These are phyloP conservation scores for Brachypodius melanocephalos DNA, from an alignment of 2,113 vertebrate genomes.

Conservation along the genomic window DNA sequence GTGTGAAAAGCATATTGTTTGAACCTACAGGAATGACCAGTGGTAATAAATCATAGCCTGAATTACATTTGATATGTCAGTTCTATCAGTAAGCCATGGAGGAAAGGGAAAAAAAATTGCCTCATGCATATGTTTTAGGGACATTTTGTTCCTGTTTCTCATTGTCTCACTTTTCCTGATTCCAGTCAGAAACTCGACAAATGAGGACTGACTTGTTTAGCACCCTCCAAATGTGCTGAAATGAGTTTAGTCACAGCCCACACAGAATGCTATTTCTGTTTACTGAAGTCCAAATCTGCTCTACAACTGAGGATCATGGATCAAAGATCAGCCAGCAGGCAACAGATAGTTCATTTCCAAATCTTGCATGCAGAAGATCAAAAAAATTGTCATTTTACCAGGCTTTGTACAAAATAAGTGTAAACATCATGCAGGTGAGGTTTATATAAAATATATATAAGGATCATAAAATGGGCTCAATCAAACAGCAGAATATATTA, in stretches of 20 bases:
- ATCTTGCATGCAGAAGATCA: not conserved
- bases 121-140: not conserved
- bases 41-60: not conserved
- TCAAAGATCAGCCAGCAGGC: constrained; percentile 8
- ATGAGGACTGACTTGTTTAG: constrained; percentile 13
- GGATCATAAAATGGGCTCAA: not conserved
- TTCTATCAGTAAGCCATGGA: not conserved
- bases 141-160: constrained; percentile 24
- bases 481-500: not conserved
- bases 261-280: constrained; percentile 31
- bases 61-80: not conserved
- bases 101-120: not conserved
- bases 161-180: constrained; percentile 20
- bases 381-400: not conserved
- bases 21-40: not conserved
- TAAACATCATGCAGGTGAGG: not conserved
- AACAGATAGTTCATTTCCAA: not conserved
- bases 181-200: not conserved
- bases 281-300: not conserved
- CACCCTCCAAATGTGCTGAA: constrained; percentile 44
- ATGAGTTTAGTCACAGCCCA: constrained; percentile 29
- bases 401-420: not conserved
- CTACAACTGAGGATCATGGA: not conserved
- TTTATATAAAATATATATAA: not conserved
- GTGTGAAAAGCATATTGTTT: not conserved